A percentile compares a stretch with the other conserved stretches of the same genome.
phyloP scores from a whole-genome alignment of 2,888 invertebrate genomes.

The Drosophila parthenogenetica region DNA sequence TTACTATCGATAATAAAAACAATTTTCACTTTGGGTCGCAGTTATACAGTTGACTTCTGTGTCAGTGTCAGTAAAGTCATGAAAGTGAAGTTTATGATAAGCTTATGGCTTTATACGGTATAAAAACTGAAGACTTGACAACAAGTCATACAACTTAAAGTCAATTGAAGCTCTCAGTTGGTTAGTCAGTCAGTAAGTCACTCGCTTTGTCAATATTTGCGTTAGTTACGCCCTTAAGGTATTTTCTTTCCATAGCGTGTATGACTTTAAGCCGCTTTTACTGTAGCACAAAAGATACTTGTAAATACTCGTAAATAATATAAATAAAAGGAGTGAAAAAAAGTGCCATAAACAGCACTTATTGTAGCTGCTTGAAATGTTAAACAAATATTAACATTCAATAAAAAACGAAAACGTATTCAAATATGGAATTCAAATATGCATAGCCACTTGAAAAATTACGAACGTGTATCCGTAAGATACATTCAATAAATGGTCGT shows the following conservation, averaged over 20 bases:
- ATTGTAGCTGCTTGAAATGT: slow-evolving; percentile 23
- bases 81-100: slow-evolving; percentile 22
- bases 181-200: slow-evolving; percentile 10
- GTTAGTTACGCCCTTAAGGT: slow-evolving; percentile 37
- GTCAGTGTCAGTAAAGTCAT: slow-evolving; percentile 3
- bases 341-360: slow-evolving; percentile 57
- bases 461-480: slow-evolving; percentile 28
- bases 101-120: slow-evolving; percentile 26
- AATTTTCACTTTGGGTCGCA: slow-evolving; percentile 71
- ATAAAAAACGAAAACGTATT: slow-evolving; percentile 43
- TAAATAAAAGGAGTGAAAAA: slow-evolving; percentile 14
- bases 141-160: slow-evolving; percentile 7
- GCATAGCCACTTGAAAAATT: slow-evolving; percentile 17
- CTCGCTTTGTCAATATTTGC: slow-evolving; percentile 44
- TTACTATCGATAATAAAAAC: slow-evolving; percentile 70
- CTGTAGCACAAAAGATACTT: slow-evolving; percentile 18
- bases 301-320: slow-evolving; percentile 43
- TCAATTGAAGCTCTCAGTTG: slow-evolving; percentile 15
- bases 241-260: slow-evolving; percentile 25
- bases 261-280: slow-evolving; percentile 21
- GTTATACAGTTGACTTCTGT: slow-evolving; percentile 58
- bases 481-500: slow-evolving; percentile 11
- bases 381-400: slow-evolving; percentile 61
- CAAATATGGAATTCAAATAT: neutral
- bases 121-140: slow-evolving; percentile 18